Conservation (phyloP, 2,888 invertebrate species). For the Cantharis rustica region DNA sequence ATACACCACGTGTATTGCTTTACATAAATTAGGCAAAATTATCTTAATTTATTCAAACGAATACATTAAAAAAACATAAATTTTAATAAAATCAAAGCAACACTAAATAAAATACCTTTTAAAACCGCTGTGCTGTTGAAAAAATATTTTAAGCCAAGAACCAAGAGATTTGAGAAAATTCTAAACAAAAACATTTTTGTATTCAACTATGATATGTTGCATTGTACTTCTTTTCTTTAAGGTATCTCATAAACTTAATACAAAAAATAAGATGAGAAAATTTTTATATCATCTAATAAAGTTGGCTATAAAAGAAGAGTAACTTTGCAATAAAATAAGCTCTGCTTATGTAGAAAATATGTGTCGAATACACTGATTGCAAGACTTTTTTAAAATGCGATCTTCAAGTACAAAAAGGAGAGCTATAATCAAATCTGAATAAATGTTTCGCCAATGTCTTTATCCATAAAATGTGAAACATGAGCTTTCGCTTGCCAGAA, state of each 20-base stretch:
- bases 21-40: not conserved
- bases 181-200: not conserved
- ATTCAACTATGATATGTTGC: not conserved
- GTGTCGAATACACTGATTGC: not conserved
- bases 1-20: not conserved
- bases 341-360: constrained; percentile 1
- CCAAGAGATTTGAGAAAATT: not conserved
- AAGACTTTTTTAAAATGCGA: not conserved
- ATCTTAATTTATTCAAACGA: not conserved
- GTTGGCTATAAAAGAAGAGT: not conserved
- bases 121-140: not conserved
- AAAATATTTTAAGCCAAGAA: not conserved
- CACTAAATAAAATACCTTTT: not conserved
- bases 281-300: constrained; percentile 1
- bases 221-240: not conserved
- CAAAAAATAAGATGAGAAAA: not conserved
- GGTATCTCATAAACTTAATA: not conserved
- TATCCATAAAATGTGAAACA: constrained; percentile 8
- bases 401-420: not conserved
- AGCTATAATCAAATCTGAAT: constrained; percentile 1
- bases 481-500: constrained; percentile 10
- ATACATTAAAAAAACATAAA: not conserved
- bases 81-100: not conserved
- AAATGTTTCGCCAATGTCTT: not conserved
- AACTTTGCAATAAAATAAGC: constrained; percentile 1